Evolutionary conservation across 2,113 vertebrate genomes (phyloP).

Genomic region (Marcusenius ussheri): DNA sequence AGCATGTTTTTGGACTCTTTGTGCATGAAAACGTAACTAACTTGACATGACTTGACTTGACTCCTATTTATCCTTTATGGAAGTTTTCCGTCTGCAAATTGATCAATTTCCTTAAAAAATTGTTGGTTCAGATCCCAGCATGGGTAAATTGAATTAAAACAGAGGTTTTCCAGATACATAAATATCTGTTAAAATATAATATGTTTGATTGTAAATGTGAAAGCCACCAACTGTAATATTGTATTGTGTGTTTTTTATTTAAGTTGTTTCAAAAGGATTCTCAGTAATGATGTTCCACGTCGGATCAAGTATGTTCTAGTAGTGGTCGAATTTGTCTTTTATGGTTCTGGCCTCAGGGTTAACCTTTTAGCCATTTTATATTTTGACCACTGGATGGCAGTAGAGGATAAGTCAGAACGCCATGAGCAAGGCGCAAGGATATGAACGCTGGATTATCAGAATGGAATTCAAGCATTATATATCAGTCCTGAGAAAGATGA

Average conservation of each 20-base stretch:
- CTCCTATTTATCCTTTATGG: no score
- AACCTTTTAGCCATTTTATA: constrained; percentile 1
- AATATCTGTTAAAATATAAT: no score
- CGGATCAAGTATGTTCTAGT: background rate
- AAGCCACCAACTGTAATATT: background rate
- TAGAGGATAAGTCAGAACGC: constrained; percentile 49
- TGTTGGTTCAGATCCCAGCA: no score
- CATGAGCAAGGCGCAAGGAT: constrained; percentile 43
- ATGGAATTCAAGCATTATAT: background rate
- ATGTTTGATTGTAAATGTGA: background rate
- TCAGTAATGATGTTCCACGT: background rate
- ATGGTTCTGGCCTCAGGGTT: constrained; percentile 27
- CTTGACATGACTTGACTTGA: no score
- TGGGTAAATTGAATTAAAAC: no score
- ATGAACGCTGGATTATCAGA: constrained; percentile 30
- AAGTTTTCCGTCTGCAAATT: no score
- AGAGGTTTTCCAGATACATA: no score
- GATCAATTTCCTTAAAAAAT: no score
- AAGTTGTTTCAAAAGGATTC: background rate
- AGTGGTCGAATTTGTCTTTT: background rate
- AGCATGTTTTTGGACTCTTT: no score
- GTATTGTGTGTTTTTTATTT: background rate
- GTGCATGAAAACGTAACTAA: no score
- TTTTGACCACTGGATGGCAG: constrained; percentile 51
- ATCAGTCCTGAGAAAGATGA: background rate